Percentiles rank a stretch among this genome's conserved stretches.
These are phyloP conservation scores for Philopedon plagiatum DNA, from an alignment of 2,888 invertebrate genomes.

Conservation along the genomic window DNA sequence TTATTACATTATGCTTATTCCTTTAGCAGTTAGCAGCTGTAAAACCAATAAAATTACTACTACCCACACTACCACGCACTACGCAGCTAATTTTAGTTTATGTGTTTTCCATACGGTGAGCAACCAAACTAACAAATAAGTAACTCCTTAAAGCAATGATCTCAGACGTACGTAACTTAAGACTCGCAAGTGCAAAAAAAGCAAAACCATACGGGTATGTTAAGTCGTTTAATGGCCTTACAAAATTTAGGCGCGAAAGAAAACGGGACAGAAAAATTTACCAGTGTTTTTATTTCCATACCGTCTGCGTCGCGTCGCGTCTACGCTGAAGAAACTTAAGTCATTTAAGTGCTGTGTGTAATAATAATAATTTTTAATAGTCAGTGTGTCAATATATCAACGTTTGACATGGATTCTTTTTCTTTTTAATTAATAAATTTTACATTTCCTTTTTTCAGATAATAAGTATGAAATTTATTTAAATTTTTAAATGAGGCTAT, in stretches of 20 bases:
- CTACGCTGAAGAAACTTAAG: conserved; percentile 21
- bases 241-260: conserved; percentile 15
- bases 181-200: neutral
- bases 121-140: conserved; percentile 11
- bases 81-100: conserved; percentile 9
- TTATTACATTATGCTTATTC: neutral
- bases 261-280: conserved; percentile 23
- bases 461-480: no score
- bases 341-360: neutral
- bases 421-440: no score
- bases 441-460: no score
- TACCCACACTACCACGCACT: no score
- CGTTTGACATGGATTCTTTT: no score
- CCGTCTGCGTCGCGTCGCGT: conserved; percentile 26
- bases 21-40: neutral
- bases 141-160: neutral
- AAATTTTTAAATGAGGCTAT: no score
- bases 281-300: conserved; percentile 28
- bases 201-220: neutral
- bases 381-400: neutral
- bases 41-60: neutral
- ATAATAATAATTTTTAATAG: neutral
- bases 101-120: neutral
- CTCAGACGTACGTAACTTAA: neutral
- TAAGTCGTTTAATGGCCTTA: neutral